phyloP scores from a whole-genome alignment of 2,113 vertebrate species.

The Anhinga anhinga region DNA sequence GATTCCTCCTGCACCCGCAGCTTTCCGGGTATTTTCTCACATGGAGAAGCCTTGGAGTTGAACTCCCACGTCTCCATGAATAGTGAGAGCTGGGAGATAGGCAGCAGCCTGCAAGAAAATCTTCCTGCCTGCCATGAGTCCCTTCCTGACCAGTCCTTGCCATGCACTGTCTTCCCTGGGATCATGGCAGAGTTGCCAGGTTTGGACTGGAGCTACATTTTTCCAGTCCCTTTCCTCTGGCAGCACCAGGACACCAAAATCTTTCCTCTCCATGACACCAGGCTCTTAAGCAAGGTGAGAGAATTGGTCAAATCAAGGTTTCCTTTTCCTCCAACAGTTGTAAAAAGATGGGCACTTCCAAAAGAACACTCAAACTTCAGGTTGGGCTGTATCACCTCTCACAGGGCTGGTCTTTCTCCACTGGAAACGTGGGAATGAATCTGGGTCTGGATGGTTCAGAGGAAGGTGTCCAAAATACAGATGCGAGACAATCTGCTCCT shows the following conservation, averaged over 20 bases:
- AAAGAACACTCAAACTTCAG: background rate
- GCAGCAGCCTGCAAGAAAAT: background rate
- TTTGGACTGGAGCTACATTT: background rate
- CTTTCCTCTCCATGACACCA: background rate
- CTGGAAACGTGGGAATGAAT: background rate
- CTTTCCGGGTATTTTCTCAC: background rate
- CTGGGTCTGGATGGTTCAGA: background rate
- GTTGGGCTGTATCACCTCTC: background rate
- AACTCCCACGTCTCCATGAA: background rate
- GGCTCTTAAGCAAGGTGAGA: background rate
- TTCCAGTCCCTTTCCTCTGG: background rate
- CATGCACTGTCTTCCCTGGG: background rate
- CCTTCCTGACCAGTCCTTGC: background rate
- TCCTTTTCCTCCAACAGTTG: background rate
- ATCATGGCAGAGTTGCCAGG: background rate
- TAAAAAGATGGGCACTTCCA: background rate
- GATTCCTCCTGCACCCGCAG: background rate
- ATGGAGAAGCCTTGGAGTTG: background rate
- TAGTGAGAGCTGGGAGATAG: background rate
- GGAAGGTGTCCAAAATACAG: background rate
- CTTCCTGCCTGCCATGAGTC: background rate
- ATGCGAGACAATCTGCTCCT: background rate
- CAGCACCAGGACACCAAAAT: background rate
- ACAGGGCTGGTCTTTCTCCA: background rate
- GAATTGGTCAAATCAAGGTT: background rate